Base-by-base conservation (phyloP, 2,888 invertebrate genomes). In the Eledone cirrhosa region DNA sequence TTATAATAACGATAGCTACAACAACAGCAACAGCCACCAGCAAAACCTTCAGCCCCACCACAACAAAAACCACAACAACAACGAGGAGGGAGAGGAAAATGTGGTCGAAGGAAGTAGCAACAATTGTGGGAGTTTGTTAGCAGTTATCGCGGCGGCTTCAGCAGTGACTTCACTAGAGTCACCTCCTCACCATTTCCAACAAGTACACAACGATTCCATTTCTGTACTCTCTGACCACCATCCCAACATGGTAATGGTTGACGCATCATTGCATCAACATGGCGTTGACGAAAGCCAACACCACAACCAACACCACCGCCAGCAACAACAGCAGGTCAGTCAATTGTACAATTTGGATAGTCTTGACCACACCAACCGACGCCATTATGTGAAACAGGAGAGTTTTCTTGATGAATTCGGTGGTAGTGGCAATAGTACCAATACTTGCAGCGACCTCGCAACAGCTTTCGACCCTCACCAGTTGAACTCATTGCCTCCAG, bases 311-410 rank as follows among this genome's bases (percentile, higher is more conserved):
- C 41, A 41, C 41, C 41, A 41, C 11, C 41, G 3, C 41, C 72
- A 72, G 22, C 72, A 72, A 72, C 72, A 72, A 41, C 72, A 72
- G 24, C 72, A 72, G 24, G 72, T 72, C n/a, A 72, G 41, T 72
- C 72, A 72, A 22, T 72, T 72, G 22, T 72, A 72, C 33, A 41
- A 41, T 3, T 41, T 72, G 2, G 72, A 72, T 5, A 33, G 33
- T 33, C 72, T 72, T 72, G 72, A 72, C 22, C 72, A 72, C 41
- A 41, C 72, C 2, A 31, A 31, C 2, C 5, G 33, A 11, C n/a
- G n/a, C 11, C 72, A 72, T n/a, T 72, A 72, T 24, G 72, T 72
- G n/a, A 72, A 72, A 33, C 72, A 72, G 24, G 72, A 72, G 22
- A 41, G 72, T 13, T 72, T 72, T 33, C 72, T 72, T 29, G 72